These are phyloP conservation scores for Amblyjoppa proteus DNA, from an alignment of 2,888 invertebrate species.

Conservation along the genomic window DNA sequence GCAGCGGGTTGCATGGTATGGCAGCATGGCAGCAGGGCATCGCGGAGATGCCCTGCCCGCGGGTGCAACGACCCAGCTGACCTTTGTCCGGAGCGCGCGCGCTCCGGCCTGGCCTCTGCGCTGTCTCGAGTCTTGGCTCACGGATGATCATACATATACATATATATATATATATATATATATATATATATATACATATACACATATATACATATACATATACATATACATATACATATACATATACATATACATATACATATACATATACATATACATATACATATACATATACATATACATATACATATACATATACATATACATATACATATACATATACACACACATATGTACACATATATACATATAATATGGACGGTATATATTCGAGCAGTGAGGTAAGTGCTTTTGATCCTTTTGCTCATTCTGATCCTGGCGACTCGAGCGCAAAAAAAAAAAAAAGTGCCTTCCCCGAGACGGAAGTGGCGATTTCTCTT, in stretches of 20 bases:
- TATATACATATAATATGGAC: too few species aligned
- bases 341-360: too few species aligned
- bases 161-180: not conserved
- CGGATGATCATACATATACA: slow-evolving; percentile 6
- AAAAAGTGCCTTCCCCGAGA: not conserved
- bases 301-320: too few species aligned
- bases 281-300: too few species aligned
- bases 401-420: slow-evolving; percentile 22
- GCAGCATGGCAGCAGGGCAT: slow-evolving; percentile 67
- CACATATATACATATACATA: too few species aligned
- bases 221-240: too few species aligned
- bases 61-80: slow-evolving; percentile 84
- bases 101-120: slow-evolving; percentile 77
- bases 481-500: slow-evolving; percentile 14
- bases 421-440: slow-evolving; percentile 13
- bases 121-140: slow-evolving; percentile 58
- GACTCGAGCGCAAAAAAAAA: not conserved
- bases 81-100: slow-evolving; percentile 83
- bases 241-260: too few species aligned
- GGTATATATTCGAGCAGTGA: not conserved
- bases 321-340: too few species aligned
- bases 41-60: slow-evolving; percentile 81
- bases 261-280: too few species aligned
- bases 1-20: slow-evolving; percentile 38
- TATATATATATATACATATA: too few species aligned